Percentiles rank a stretch among this genome's conserved stretches.
These are phyloP conservation scores for Philotrypesis tridentata DNA, from an alignment of 1,140 invertebrate species.

Conservation along the genomic window DNA sequence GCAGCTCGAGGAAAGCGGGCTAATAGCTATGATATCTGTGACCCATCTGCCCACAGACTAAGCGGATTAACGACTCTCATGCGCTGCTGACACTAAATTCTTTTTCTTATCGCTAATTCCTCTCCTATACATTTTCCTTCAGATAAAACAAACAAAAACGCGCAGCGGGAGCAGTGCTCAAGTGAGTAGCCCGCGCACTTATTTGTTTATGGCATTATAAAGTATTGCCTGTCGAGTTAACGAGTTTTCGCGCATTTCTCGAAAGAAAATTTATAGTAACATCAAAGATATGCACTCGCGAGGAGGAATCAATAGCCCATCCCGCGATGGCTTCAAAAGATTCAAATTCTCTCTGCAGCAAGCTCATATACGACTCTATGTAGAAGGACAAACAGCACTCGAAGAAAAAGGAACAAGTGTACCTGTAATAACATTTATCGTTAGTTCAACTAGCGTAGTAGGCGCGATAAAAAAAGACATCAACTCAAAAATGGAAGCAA, in stretches of 20 bases:
- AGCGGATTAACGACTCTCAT: neutral
- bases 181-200: no score
- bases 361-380: neutral
- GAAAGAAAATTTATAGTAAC: no score
- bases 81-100: neutral
- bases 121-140: no score
- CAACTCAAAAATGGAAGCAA: conserved; percentile 51
- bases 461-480: neutral
- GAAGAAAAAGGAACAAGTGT: neutral
- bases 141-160: no score
- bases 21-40: neutral
- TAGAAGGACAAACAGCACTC: neutral
- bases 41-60: neutral
- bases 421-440: conserved; percentile 55
- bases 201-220: no score
- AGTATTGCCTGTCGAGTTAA: no score
- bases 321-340: conserved; percentile 31
- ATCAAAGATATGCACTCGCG: no score
- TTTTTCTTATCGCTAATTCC: neutral
- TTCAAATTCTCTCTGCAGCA: conserved; percentile 3
- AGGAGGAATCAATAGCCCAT: conserved; percentile 21
- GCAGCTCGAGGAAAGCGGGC: no score
- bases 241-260: no score
- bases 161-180: no score
- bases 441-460: conserved; percentile 22